Percentiles rank a stretch among this genome's conserved stretches.
Conservation (phyloP, 2,888 invertebrate species). For the Napeogenes inachia region DNA sequence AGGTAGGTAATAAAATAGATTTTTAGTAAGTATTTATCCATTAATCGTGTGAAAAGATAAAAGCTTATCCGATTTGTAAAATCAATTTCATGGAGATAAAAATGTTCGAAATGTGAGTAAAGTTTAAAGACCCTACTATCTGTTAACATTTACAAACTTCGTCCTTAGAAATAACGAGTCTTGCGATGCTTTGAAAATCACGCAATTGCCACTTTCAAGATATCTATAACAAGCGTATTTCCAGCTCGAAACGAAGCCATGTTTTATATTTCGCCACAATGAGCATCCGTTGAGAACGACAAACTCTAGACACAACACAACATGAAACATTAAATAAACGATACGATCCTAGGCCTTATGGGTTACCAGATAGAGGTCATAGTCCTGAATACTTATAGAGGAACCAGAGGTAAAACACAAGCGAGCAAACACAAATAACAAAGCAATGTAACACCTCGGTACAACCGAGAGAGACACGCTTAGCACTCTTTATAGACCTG, state of each 20-base stretch:
- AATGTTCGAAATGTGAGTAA: background rate
- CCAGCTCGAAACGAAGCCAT: constrained; percentile 27
- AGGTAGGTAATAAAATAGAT: too few relatives aligned
- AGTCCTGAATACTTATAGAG: background rate
- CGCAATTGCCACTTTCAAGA: constrained; percentile 15
- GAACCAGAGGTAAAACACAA: constrained; percentile 32
- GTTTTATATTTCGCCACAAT: constrained; percentile 36
- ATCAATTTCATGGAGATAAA: too few relatives aligned
- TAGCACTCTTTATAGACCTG: background rate
- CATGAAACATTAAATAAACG: background rate
- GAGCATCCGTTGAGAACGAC: constrained; percentile 44
- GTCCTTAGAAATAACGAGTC: background rate
- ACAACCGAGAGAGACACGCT: constrained; percentile 18
- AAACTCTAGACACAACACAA: constrained; percentile 44
- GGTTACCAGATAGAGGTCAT: constrained; percentile 10
- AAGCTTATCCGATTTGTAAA: too few relatives aligned
- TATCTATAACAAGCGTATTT: constrained; percentile 20
- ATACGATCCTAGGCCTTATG: constrained; percentile 10
- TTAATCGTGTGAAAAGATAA: too few relatives aligned
- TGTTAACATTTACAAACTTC: background rate
- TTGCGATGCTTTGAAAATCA: constrained; percentile 18
- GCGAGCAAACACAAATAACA: constrained; percentile 26
- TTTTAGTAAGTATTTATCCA: too few relatives aligned
- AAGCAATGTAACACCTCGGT: constrained; percentile 24
- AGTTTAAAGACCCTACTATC: background rate